Evolutionary conservation across 2,888 invertebrate genomes (phyloP), one percentile per base, ranked within the genome.

Genomic region (Parnassius smintheus): DNA sequence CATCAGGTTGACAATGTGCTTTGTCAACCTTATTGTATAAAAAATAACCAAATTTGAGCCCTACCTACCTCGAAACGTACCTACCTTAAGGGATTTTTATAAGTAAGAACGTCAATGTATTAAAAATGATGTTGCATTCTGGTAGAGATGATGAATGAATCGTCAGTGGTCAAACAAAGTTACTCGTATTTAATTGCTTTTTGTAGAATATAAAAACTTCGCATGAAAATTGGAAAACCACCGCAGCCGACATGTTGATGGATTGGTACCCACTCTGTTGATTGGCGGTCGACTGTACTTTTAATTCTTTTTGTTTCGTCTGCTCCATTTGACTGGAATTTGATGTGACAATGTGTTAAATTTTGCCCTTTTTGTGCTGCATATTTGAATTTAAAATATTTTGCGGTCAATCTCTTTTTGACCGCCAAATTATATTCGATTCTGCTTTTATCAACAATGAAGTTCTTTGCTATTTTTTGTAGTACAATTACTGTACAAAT

Each of bases 281-380:
- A 88, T 89, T 88, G 86, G 83, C 83, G 84, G 85, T 83, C 69
- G 70, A 70, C 75, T 76, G 72, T 73, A 68, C 66, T 64, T 68
- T 69, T 67, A 59, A 46, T 56, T 65, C 59, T 61, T 60, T 55
- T 52, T 62, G 45, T 62, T 65, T 64, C 64, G 59, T 65, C 58
- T 60, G 56, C 65, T 69, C 64, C 59, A 50, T 62, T 60, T 54
- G 61, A 49, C 46, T 53, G 54, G 41, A 49, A 22, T 48, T 41
- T 13, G 52, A 45, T 56, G 53, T 35, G 54, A 18, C 48, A 58
- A 61, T 64, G 42, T 49, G 44, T 46, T 48, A 58, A 13, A 46
- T 12, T 41, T 58, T 61, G 60, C 57, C 22, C 49, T 44, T 52
- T 63, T 62, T 62, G 25, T 45, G 9, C 42, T 59, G 35, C 44